These are phyloP conservation scores for Eudemis profundana DNA, from an alignment of 2,888 invertebrate species.

Conservation along the genomic window DNA sequence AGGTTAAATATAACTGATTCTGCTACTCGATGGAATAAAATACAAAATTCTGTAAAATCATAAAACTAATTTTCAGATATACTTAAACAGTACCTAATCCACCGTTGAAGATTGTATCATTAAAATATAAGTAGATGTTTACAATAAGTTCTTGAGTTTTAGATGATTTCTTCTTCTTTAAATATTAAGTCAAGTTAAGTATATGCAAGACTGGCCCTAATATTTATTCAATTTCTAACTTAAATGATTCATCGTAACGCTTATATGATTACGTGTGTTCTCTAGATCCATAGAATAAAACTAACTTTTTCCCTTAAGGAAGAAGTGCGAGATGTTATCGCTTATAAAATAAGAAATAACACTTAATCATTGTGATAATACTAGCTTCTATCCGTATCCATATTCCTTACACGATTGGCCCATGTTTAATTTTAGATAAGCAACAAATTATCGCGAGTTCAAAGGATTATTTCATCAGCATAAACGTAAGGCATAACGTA, in stretches of 20 bases:
- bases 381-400: background rate
- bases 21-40: constrained; percentile 8
- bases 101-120: too few species aligned
- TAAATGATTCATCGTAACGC: too few species aligned
- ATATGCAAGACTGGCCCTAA: too few species aligned
- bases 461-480: constrained; percentile 38
- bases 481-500: constrained; percentile 35
- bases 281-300: too few species aligned
- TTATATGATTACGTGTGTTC: too few species aligned
- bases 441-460: constrained; percentile 37
- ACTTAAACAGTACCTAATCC: background rate
- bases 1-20: constrained; percentile 27
- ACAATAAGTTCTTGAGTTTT: too few species aligned
- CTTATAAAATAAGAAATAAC: background rate
- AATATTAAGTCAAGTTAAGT: too few species aligned
- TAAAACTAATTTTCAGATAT: background rate
- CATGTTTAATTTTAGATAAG: constrained; percentile 31
- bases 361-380: background rate
- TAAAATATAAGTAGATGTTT: too few species aligned
- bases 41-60: background rate
- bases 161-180: too few species aligned
- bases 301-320: too few species aligned
- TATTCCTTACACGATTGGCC: constrained; percentile 12
- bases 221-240: too few species aligned
- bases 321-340: background rate